Conservation (phyloP, 2,113 vertebrate genomes). For the Sapayoa aenigma region DNA sequence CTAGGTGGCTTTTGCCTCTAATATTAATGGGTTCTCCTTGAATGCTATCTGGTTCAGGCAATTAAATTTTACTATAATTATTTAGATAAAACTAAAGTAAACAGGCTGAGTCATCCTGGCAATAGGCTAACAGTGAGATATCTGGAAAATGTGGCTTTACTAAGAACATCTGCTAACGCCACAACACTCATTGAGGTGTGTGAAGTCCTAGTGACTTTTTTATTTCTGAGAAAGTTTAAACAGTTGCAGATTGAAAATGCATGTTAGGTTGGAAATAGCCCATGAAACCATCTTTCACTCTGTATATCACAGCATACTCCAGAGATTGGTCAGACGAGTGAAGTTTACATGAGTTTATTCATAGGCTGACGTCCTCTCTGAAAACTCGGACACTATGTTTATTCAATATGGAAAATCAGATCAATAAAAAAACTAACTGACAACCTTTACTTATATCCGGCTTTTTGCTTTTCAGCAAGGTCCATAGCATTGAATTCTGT, state of each 20-base stretch:
- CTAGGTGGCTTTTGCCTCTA: slow-evolving; percentile 3
- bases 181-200: slow-evolving; percentile 7
- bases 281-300: slow-evolving; percentile 20
- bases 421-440: background rate
- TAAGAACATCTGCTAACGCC: slow-evolving; percentile 32
- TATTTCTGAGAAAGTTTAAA: slow-evolving; percentile 5
- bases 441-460: background rate
- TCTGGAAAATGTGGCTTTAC: slow-evolving; percentile 7
- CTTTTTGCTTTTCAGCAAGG: background rate
- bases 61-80: slow-evolving; percentile 54
- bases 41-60: slow-evolving; percentile 17
- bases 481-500: background rate
- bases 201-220: background rate
- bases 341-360: background rate
- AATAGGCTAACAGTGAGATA: background rate
- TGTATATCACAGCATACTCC: background rate
- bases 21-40: slow-evolving; percentile 55
- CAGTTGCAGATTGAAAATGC: background rate
- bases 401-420: background rate
- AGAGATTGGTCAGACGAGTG: background rate
- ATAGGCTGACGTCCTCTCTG: background rate
- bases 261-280: background rate
- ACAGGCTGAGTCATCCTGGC: slow-evolving; percentile 48
- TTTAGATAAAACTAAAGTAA: slow-evolving; percentile 55
- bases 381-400: background rate